Evolutionary conservation across 2,797 vertebrate genomes (phyloP).

Genomic region (Malurus splendens): DNA sequence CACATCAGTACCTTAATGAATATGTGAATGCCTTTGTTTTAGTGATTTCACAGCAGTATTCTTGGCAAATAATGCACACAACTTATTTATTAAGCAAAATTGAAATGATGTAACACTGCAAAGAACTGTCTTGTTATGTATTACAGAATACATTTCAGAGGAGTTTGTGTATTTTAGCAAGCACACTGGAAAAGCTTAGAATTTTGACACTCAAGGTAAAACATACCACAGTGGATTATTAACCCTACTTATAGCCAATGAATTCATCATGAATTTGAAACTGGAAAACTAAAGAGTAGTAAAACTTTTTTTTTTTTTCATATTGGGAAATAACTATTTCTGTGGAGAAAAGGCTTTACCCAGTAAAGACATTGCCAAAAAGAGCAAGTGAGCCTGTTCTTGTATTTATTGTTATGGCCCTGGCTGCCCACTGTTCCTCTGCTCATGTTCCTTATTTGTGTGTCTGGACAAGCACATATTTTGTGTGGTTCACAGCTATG

Average conservation of each 20-base stretch:
- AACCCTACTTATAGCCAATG: neutral
- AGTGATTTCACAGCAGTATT: neutral
- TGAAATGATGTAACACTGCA: neutral
- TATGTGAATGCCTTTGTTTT: neutral
- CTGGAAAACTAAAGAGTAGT: neutral
- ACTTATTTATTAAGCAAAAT: slow-evolving; percentile 4
- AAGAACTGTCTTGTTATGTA: slow-evolving; percentile 13
- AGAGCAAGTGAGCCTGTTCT: neutral
- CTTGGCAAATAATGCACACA: neutral
- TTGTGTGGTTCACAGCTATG: neutral
- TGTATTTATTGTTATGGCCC: neutral
- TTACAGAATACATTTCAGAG: neutral
- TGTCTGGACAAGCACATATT: neutral
- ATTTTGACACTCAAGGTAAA: neutral
- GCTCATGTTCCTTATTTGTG: neutral
- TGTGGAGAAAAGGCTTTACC: neutral
- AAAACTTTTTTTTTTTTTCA: neutral
- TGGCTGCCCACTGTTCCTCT: neutral
- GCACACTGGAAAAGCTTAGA: neutral
- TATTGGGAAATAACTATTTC: neutral
- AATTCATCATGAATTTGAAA: neutral
- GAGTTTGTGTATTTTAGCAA: neutral
- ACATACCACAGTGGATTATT: neutral
- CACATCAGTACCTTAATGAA: neutral
- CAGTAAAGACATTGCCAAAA: neutral